phyloP scores from a whole-genome alignment of 1,140 invertebrate species.

The Bombus pyrosoma region DNA sequence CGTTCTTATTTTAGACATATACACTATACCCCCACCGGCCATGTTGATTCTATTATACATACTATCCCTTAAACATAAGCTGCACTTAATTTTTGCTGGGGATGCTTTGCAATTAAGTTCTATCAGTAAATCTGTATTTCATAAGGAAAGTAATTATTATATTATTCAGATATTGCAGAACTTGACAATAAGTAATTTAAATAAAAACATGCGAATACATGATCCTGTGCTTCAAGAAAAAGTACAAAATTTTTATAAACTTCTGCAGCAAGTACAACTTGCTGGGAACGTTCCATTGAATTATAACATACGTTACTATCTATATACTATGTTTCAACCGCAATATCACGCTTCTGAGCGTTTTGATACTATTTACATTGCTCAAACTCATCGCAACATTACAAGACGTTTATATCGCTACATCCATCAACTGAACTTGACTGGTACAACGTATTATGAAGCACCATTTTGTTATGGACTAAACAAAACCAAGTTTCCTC shows the following conservation, averaged over 20 bases:
- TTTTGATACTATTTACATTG: conserved; percentile 17
- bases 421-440: too few relatives aligned
- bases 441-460: fast-evolving
- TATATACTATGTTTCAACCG: neutral
- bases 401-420: neutral
- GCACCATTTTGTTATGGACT: neutral
- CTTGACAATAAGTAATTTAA: neutral
- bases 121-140: neutral
- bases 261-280: neutral
- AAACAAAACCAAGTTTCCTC: fast-evolving
- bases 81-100: conserved; percentile 14
- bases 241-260: neutral
- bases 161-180: neutral
- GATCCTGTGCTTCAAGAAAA: neutral
- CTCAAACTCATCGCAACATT: neutral
- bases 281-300: neutral
- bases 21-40: neutral
- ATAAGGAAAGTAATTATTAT: neutral
- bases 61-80: neutral
- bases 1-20: conserved; percentile 8
- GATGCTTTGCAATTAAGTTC: neutral
- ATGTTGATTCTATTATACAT: conserved; percentile 23
- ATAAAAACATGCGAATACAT: neutral
- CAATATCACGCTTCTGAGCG: neutral
- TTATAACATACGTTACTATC: neutral